These are phyloP conservation scores for Molothrus ater DNA, from an alignment of 2,797 vertebrate genomes.

Conservation along the genomic window DNA sequence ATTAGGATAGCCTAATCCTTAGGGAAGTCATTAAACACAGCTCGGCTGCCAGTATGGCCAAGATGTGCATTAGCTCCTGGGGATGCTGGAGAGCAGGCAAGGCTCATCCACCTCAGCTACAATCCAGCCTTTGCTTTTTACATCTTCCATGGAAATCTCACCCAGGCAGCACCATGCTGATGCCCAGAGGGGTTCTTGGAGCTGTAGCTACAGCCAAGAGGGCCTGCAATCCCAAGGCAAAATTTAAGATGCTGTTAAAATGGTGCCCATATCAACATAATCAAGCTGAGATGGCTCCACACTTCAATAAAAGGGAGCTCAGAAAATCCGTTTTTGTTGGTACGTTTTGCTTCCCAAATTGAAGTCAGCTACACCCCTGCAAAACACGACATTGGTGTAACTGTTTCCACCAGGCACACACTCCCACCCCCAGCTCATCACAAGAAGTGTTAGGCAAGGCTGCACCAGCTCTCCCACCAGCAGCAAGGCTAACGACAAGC, in stretches of 20 bases:
- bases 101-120: neutral
- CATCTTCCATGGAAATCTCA: neutral
- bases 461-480: neutral
- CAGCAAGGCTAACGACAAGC: neutral
- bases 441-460: neutral
- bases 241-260: neutral
- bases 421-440: neutral
- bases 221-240: neutral
- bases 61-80: neutral
- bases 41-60: neutral
- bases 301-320: neutral
- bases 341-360: neutral
- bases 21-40: conserved; percentile 36
- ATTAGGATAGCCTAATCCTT: neutral
- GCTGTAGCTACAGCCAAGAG: neutral
- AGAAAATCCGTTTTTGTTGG: neutral
- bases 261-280: neutral
- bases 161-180: rapidly evolving
- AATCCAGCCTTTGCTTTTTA: neutral
- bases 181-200: neutral
- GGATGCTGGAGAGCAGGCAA: neutral
- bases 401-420: neutral
- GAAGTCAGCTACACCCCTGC: neutral
- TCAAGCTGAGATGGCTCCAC: neutral
- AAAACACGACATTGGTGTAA: neutral